phyloP scores from a whole-genome alignment of 1,140 invertebrate species.

The Zaprionus gabonicus region DNA sequence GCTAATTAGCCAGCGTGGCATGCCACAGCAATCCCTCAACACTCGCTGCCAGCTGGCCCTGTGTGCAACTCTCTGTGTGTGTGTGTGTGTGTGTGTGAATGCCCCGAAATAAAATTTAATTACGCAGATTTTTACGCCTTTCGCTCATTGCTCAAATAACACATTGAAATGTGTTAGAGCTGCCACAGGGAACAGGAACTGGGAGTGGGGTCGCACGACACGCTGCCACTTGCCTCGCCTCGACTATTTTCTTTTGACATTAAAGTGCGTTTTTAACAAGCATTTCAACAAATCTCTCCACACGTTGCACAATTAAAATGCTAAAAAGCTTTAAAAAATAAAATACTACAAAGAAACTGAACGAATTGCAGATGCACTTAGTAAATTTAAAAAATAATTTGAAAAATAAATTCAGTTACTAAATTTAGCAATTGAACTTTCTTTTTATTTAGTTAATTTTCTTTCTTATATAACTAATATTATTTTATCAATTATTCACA shows the following conservation, averaged over 20 bases:
- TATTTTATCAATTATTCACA: neutral
- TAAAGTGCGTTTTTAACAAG: constrained; percentile 79
- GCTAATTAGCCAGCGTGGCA: constrained; percentile 69
- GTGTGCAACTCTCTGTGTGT: constrained; percentile 15
- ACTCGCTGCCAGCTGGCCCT: constrained; percentile 56
- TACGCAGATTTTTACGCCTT: constrained; percentile 81
- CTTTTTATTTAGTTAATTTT: neutral
- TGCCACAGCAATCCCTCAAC: constrained; percentile 67
- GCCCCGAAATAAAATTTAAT: constrained; percentile 78
- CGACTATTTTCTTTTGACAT: constrained; percentile 80
- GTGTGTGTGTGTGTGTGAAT: neutral
- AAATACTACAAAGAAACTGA: neutral
- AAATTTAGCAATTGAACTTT: too few species aligned
- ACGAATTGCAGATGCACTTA: constrained; percentile 35
- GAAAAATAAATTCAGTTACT: too few species aligned
- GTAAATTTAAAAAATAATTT: neutral
- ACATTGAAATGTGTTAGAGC: constrained; percentile 48
- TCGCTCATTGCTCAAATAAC: constrained; percentile 74
- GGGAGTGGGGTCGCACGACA: neutral
- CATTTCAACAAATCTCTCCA: constrained; percentile 80
- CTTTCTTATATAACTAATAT: neutral
- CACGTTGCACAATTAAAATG: constrained; percentile 74
- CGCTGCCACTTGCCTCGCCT: neutral
- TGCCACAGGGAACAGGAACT: neutral
- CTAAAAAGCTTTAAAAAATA: constrained; percentile 59